A percentile compares a stretch with the other conserved stretches of the same genome.
These are phyloP conservation scores for Pseudonaja textilis DNA, from an alignment of 2,113 vertebrate species.

Conservation along the genomic window DNA sequence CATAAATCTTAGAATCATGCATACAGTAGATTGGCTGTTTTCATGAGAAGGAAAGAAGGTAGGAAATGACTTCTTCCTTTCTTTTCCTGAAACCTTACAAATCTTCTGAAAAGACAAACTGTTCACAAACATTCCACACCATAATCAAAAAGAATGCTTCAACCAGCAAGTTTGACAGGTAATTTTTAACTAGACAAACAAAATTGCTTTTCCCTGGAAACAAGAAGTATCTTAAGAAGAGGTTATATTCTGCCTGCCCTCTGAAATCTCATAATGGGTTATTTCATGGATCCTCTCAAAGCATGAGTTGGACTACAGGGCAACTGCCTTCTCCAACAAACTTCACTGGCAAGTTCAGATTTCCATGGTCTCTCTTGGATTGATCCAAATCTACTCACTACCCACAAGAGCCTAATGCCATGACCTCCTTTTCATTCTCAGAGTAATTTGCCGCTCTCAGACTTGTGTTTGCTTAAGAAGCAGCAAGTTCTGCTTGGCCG, in stretches of 20 bases:
- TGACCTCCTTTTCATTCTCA: not conserved
- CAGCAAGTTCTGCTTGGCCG: conserved; percentile 9
- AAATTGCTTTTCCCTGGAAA: not conserved
- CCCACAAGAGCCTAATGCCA: not conserved
- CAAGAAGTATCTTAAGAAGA: not conserved
- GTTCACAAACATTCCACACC: not conserved
- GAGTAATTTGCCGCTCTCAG: conserved; percentile 7
- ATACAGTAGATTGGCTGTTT: not conserved
- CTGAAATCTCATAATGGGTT: not conserved
- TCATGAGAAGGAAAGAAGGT: not conserved
- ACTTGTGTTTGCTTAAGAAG: conserved; percentile 13
- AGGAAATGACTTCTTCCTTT: not conserved
- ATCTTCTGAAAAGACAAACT: not conserved
- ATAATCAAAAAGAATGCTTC: not conserved
- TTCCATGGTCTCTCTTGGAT: not conserved
- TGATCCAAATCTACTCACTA: conserved; percentile 6
- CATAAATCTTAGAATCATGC: not conserved
- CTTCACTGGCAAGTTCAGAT: not conserved
- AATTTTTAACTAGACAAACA: not conserved
- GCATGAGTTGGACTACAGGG: not conserved
- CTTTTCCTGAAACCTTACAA: not conserved
- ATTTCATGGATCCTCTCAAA: not conserved
- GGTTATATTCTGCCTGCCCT: not conserved
- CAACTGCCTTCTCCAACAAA: not conserved
- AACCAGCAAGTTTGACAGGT: not conserved